Evolutionary conservation across 2,888 invertebrate genomes (phyloP).

Genomic region (Caenorhabditis sulstoni): DNA sequence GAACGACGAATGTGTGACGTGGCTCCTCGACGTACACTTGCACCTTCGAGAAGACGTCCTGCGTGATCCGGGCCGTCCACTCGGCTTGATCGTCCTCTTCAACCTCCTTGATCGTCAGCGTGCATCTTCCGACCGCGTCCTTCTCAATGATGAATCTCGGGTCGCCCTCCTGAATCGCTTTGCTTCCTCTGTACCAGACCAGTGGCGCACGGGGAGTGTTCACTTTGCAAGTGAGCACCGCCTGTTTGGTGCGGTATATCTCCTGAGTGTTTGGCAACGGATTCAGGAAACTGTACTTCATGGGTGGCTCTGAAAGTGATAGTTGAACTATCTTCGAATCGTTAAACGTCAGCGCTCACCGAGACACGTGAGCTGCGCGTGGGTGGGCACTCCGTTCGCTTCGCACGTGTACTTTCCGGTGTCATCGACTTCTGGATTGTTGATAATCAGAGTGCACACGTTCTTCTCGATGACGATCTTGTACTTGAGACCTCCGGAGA

Average conservation of each 20-base stretch:
- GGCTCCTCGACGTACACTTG: constrained; percentile 90
- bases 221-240: constrained; percentile 92
- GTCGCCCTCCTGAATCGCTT: constrained; percentile 84
- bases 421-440: constrained; percentile 93
- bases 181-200: constrained; percentile 92
- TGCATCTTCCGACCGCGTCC: constrained; percentile 92
- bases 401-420: constrained; percentile 96
- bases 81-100: constrained; percentile 90
- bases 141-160: constrained; percentile 88
- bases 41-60: constrained; percentile 90
- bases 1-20: constrained; percentile 86
- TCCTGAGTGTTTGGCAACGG: constrained; percentile 91
- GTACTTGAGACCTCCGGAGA: constrained; percentile 88
- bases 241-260: constrained; percentile 90
- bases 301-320: constrained; percentile 89
- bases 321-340: neutral
- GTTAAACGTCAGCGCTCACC: constrained; percentile 82
- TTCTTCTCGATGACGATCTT: constrained; percentile 95
- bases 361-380: constrained; percentile 94
- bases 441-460: constrained; percentile 91
- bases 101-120: constrained; percentile 89
- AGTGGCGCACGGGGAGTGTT: constrained; percentile 94
- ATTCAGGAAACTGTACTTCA: constrained; percentile 93
- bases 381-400: constrained; percentile 91
- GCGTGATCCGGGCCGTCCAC: constrained; percentile 91